These are phyloP conservation scores for Leistus spinibarbis DNA, from an alignment of 2,888 invertebrate species.

Conservation along the genomic window DNA sequence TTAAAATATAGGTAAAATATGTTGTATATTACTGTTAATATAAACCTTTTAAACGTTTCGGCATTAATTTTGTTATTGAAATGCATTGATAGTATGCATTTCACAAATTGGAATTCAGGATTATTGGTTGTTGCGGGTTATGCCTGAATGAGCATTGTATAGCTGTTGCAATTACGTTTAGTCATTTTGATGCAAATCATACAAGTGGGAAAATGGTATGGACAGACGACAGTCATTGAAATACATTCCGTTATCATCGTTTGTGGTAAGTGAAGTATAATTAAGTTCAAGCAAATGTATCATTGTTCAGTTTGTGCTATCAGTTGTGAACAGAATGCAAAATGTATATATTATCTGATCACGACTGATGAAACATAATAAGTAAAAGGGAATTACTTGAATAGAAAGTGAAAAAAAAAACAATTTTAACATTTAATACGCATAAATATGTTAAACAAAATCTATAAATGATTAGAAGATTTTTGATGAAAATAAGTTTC, in stretches of 20 bases:
- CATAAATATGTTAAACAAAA: no score
- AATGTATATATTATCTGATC: no score
- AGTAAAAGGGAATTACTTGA: no score
- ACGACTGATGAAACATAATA: no score
- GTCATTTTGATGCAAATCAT: slow-evolving; percentile 1
- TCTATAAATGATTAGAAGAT: no score
- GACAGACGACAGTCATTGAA: neutral
- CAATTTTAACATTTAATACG: no score
- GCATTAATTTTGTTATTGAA: neutral
- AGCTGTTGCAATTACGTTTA: neutral
- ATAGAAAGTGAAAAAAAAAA: no score
- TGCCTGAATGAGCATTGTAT: neutral
- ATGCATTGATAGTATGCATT: neutral
- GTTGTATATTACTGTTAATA: neutral
- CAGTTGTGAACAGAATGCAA: no score
- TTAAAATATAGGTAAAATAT: no score
- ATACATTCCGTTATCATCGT: neutral
- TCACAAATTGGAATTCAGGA: neutral
- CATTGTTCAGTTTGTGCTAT: neutral
- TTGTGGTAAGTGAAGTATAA: neutral
- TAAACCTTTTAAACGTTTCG: neutral
- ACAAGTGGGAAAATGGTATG: neutral
- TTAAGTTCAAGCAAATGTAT: neutral
- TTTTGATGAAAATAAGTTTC: no score
- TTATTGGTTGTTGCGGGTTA: neutral